Conservation (phyloP, 2,113 vertebrate genomes). For the Phoxinus phoxinus region DNA sequence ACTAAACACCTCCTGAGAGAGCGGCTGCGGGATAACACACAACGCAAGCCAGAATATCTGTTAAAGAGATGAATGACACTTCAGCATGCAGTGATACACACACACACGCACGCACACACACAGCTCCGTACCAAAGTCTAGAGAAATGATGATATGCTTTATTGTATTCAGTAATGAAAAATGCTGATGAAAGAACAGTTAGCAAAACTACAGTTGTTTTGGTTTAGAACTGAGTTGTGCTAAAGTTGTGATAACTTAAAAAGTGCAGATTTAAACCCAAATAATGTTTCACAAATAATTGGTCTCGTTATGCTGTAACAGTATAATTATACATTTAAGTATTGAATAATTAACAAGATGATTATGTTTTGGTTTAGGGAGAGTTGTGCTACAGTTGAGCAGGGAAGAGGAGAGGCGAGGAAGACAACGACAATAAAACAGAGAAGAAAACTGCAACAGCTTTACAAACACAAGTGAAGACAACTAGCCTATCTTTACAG, state of each 20-base stretch:
- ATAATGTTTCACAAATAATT: not conserved
- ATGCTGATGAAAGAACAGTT: not conserved
- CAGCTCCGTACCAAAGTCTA: not conserved
- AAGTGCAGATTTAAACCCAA: not conserved
- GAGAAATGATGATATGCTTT: not conserved
- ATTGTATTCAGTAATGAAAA: not conserved
- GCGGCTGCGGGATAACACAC: not conserved
- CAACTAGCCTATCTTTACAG: too few species aligned
- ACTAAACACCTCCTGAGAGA: conserved; percentile 1
- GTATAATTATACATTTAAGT: too few species aligned
- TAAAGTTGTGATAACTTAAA: not conserved
- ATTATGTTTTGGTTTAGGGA: too few species aligned
- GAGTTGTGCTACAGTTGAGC: too few species aligned
- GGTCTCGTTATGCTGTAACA: too few species aligned
- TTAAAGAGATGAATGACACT: not conserved
- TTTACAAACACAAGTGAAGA: too few species aligned
- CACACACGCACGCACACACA: not conserved
- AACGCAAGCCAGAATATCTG: not conserved
- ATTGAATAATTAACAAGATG: too few species aligned
- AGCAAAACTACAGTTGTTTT: not conserved
- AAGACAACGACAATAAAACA: too few species aligned
- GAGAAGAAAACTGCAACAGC: too few species aligned
- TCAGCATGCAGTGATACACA: not conserved
- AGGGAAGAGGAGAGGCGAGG: too few species aligned
- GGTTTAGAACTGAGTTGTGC: too few species aligned